Base-by-base conservation (phyloP, 2,797 vertebrate species). In the Myiotriccus ornatus region DNA sequence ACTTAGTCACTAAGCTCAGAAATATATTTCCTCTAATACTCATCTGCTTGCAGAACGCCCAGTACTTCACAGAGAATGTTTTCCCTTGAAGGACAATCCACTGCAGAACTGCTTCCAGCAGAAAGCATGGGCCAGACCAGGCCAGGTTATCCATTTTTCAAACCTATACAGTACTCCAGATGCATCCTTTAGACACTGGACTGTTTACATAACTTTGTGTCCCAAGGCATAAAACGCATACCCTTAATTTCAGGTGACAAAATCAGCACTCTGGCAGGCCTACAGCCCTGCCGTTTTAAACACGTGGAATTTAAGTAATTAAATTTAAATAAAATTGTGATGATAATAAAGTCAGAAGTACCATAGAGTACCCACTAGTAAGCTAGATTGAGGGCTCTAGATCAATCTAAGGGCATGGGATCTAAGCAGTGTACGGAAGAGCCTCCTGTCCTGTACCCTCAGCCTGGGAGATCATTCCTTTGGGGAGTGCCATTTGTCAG, bases 191-290 rank as follows among this genome's bases (percentile, higher is more conserved):
- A 43, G 75, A 24, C 27, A 27, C 14, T 50, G 23, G 23, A 57
- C 16, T 8, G 3, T 67, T 70, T 14, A 50, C 9, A 50, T 15
- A 59, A 46, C 35, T 21, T 77, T 9, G 11, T 30, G 34, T 12
- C 34, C 25, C 9, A 5, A 77, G 8, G 32, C 34, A 56, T 32
- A 52, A 78, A 87, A 47, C 0, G 0, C 11, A 14, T 14, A 46
- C 16, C 21, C 32, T 32, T 37, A 22, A 22, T 44, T 85, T 62
- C 41, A 7, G 0, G 14, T 8, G 15, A 78, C 39, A 64, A 88
- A 77, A 83, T 11, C 76, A 64, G 41, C 25, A n/a, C 44, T 32
- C 23, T 30, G 30, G 27, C n/a, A 70, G 68, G 35, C 34, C 43
- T 37, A 37, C 21, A 59, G 35, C 19, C 22, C 22, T 68, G 3